Base-by-base conservation (phyloP, 2,888 invertebrate genomes). In the Himalopsyche anomala region DNA sequence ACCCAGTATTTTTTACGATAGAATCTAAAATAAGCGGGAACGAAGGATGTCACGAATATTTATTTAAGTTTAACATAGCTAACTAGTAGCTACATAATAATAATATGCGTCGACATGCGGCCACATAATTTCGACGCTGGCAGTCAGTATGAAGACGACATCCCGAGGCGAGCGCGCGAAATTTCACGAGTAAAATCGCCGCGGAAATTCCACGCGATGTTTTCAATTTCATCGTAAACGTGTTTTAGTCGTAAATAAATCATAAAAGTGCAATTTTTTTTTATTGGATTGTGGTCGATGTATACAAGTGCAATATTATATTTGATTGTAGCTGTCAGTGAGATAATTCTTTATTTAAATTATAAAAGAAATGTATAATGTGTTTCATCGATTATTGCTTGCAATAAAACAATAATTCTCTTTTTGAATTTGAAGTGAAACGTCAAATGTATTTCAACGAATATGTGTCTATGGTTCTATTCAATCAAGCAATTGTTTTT, bases 1-100 rank as follows among this genome's bases (percentile, higher is more conserved):
- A 19, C 62, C 62, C 62, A 19, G 62, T 62, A 62, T 62, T 62
- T 56, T 28, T 62, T 62, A 3, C 19, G 8, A 11, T 4, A 9
- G 28, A 19, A 62, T 62, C 62, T 62, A 62, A 62, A 62, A 62
- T 62, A 8, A 62, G 62, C 62, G 62, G 62, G 62, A 62, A 62
- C 62, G 19, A 62, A 62, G 62, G 62, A 62, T 62, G 62, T 19
- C 62, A 9, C 62, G 15, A 62, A n/a, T 28, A 19, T 62, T 62
- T 62, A 62, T 62, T 62, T 62, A 62, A 62, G 62, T 62, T 62
- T 62, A 19, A 19, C 62, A 19, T 62, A 62, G 28, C 28, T 28
- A 1, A 2, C 28, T 28, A 28, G 28, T 28, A 28, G 62, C 62
- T 62, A 62, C 62, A 62, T 19, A 19, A 62, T 62, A 62, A 62